Conservation (phyloP, 2,797 vertebrate species). For the Anguilla pacifica region DNA sequence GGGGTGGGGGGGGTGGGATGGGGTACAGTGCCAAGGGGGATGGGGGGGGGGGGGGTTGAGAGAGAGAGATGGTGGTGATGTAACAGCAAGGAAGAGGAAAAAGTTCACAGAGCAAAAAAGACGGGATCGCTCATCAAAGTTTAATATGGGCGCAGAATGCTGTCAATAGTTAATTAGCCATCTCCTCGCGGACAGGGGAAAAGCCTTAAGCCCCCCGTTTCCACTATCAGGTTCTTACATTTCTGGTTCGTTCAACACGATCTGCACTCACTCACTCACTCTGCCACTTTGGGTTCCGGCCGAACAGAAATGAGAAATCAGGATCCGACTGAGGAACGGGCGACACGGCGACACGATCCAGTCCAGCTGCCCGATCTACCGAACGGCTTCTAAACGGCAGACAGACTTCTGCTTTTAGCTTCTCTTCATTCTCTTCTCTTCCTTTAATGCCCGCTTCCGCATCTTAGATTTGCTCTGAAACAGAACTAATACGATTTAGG, state of each 20-base stretch:
- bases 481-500: neutral
- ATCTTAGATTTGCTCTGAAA: neutral
- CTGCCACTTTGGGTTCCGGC: neutral
- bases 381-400: neutral
- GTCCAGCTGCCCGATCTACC: neutral
- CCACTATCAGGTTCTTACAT: neutral
- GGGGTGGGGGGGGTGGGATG: constrained; percentile 20
- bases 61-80: constrained; percentile 8
- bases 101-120: constrained; percentile 13
- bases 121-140: constrained; percentile 29
- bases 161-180: constrained; percentile 26
- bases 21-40: neutral
- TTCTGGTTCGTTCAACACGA: neutral
- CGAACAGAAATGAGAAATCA: neutral
- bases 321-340: neutral
- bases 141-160: constrained; percentile 28
- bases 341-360: neutral
- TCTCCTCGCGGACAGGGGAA: constrained; percentile 28
- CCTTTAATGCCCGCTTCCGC: neutral
- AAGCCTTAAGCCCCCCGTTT: constrained; percentile 17
- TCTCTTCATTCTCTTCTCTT: neutral
- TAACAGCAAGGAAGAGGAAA: constrained; percentile 29
- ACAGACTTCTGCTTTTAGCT: neutral
- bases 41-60: neutral
- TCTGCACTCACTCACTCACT: neutral